These are phyloP conservation scores for Malthinus flaveolus DNA, from an alignment of 2,888 invertebrate species.

Conservation along the genomic window DNA sequence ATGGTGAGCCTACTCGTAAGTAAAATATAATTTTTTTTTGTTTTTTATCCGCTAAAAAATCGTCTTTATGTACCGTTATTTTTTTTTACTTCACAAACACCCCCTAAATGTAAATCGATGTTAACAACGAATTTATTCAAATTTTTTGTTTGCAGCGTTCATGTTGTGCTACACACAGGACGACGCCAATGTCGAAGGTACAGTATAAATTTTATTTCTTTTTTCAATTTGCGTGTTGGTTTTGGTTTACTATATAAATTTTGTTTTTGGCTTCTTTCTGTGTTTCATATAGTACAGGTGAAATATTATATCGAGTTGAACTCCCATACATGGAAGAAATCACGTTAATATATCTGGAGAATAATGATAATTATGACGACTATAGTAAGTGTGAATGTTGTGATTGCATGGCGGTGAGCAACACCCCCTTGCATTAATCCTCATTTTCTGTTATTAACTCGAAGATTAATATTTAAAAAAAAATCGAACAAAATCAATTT, in stretches of 20 bases:
- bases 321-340: slow-evolving; percentile 93
- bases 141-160: slow-evolving; percentile 82
- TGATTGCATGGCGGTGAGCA: slow-evolving; percentile 57
- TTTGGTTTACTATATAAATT: slow-evolving; percentile 53
- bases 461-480: slow-evolving; percentile 12
- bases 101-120: background rate
- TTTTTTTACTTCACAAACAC: background rate
- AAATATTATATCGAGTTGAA: slow-evolving; percentile 93
- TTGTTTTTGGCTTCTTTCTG: slow-evolving; percentile 58
- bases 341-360: slow-evolving; percentile 92
- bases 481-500: slow-evolving; percentile 2
- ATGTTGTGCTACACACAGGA: slow-evolving; percentile 94
- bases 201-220: slow-evolving; percentile 46
- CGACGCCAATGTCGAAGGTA: slow-evolving; percentile 89
- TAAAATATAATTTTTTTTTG: slow-evolving; percentile 35
- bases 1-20: slow-evolving; percentile 55
- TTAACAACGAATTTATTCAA: slow-evolving; percentile 26
- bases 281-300: slow-evolving; percentile 66
- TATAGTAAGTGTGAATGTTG: slow-evolving; percentile 71
- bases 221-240: slow-evolving; percentile 35
- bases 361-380: slow-evolving; percentile 65
- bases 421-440: slow-evolving; percentile 29
- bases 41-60: background rate
- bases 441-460: slow-evolving; percentile 25
- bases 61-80: too few species aligned